Percentiles rank a stretch among this genome's conserved stretches.
These are phyloP conservation scores for Lasiurus cinereus DNA, from an alignment of 2,113 vertebrate species.

Conservation along the genomic window DNA sequence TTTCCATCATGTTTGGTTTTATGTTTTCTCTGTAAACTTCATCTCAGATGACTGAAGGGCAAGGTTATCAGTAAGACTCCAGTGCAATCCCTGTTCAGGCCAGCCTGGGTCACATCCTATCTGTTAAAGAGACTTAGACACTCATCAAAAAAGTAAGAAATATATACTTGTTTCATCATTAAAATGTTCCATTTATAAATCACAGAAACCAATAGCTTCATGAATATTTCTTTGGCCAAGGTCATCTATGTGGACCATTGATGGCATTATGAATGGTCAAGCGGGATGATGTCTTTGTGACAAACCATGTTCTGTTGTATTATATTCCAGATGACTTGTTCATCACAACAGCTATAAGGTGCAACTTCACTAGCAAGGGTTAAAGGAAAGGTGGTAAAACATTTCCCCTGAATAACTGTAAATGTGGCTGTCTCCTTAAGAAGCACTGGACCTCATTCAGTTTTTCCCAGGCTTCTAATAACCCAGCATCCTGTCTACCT, in stretches of 20 bases:
- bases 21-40: background rate
- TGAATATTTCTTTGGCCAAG: background rate
- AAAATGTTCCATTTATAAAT: background rate
- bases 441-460: background rate
- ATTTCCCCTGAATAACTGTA: conserved; percentile 75
- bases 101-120: rapidly evolving
- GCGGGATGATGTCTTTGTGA: conserved; percentile 91
- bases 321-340: conserved; percentile 91
- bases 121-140: background rate
- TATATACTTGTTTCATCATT: background rate
- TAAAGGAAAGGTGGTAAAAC: conserved; percentile 88
- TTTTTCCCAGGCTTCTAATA: background rate
- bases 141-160: background rate
- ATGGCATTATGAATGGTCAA: background rate
- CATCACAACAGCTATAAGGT: conserved; percentile 87
- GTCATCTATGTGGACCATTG: background rate
- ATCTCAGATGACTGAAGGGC: background rate
- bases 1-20: background rate
- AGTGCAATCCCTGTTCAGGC: rapidly evolving
- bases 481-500: background rate
- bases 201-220: background rate
- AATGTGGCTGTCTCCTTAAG: background rate
- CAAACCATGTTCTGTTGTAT: conserved; percentile 90
- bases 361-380: background rate
- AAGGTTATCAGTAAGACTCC: background rate